phyloP scores from a whole-genome alignment of 2,113 vertebrate species.

The Notechis scutatus region DNA sequence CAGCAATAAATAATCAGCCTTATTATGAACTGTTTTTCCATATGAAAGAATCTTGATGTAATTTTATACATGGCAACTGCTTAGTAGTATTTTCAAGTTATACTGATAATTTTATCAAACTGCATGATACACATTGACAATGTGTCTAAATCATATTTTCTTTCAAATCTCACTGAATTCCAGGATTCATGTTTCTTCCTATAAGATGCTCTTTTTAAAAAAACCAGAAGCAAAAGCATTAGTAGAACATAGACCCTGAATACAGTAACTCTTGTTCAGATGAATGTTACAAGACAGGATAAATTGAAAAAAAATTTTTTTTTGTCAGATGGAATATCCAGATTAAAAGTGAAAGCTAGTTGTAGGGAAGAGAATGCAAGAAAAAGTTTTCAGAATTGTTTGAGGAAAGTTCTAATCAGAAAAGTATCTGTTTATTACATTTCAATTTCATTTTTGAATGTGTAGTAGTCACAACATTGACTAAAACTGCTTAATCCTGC shows the following conservation, averaged over 20 bases:
- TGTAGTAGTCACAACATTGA: conserved; percentile 28
- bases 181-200: not conserved
- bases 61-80: not conserved
- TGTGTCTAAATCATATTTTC: not conserved
- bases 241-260: not conserved
- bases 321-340: conserved; percentile 32
- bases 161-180: not conserved
- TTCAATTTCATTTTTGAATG: not conserved
- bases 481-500: conserved; percentile 18
- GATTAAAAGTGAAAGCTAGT: conserved; percentile 51
- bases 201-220: not conserved
- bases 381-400: conserved; percentile 37
- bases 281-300: not conserved
- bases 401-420: not conserved
- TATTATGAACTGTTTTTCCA: not conserved
- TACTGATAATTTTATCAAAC: not conserved
- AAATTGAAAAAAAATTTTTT: conserved; percentile 14
- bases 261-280: fast-evolving
- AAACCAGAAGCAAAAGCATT: not conserved
- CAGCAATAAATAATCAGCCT: not conserved
- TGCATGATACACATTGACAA: not conserved
- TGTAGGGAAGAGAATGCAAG: conserved; percentile 47
- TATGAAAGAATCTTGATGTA: not conserved
- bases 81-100: not conserved
- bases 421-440: not conserved